Evolutionary conservation across 2,113 vertebrate species (phyloP), one percentile per base, ranked within the genome.

Genomic region (Elephas maximus): DNA sequence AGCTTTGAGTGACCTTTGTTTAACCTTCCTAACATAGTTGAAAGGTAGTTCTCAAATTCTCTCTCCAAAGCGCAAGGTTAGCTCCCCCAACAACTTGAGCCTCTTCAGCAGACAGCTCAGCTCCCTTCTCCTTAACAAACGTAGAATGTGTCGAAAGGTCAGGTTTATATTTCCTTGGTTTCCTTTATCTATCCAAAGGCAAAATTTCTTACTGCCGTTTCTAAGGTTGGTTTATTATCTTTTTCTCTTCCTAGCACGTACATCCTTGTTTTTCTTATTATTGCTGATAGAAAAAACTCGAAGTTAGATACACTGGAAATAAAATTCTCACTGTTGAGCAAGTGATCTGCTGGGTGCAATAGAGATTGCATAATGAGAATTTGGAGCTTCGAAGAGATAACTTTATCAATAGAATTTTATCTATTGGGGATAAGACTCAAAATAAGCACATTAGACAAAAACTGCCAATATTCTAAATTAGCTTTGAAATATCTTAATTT

Each of bases 11-110:
- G 79, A 92, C 62, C 26, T 85, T 48, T 79, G 7, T 57, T 45
- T 93, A 96, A 92, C 48, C 37, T 81, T 95, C 21, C 53, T 83
- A 85, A 88, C 28, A 51, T 62, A 79, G 23, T 5, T 85, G 8
- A 78, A 78, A 92, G 60, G 20, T 88, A 76, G 73, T 95, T 96
- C 23, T 95, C 81, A 84, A 96, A 51, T 77, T 94, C 48, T 82
- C 6, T 83, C 28, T 87, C 51, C 20, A 81, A 81, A 73, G 21
- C 30, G 9, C 33, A 6, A 4, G 26, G 1, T 81, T 7, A 28
- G 71, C 28, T 77, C 3, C 9, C 12, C 24, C 30, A 92, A 62
- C 62, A 65, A 51, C 12, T 28, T 28, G 79, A 88, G 8, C 23
- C 9, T 17, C 18, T 51, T 91, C n/a, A 84, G 15, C 30, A 87